phyloP scores from a whole-genome alignment of 2,888 invertebrate species.

The Eremobia ochroleuca region DNA sequence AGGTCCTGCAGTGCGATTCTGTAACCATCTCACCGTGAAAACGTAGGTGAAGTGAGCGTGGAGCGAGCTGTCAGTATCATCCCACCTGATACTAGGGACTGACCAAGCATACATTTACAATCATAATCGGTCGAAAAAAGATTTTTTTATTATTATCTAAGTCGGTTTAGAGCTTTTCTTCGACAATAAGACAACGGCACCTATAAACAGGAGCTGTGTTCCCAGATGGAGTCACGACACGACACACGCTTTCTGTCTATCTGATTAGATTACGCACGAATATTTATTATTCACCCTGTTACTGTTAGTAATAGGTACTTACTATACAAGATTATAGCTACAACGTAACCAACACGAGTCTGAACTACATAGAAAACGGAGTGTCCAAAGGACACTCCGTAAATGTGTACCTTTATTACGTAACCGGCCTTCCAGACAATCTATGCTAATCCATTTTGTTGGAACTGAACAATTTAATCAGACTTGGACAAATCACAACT shows the following conservation, averaged over 20 bases:
- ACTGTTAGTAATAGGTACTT: neutral
- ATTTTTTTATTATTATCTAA: neutral
- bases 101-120: too few relatives aligned
- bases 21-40: too few relatives aligned
- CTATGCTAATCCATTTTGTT: conserved; percentile 39
- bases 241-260: neutral
- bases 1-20: too few relatives aligned
- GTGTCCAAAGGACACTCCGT: too few relatives aligned
- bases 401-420: conserved; percentile 41
- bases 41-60: too few relatives aligned
- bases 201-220: neutral
- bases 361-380: neutral
- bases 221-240: neutral
- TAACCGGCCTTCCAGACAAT: conserved; percentile 33
- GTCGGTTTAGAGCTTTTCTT: neutral
- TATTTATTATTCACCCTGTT: neutral
- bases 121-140: too few relatives aligned
- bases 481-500: conserved; percentile 38
- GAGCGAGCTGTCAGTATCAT: too few relatives aligned
- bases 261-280: neutral
- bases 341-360: neutral
- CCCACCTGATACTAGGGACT: too few relatives aligned
- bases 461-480: conserved; percentile 39
- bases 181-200: neutral
- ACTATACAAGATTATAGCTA: neutral